Base-by-base conservation (phyloP, 2,888 invertebrate species). In the Andrena haemorrhoa region DNA sequence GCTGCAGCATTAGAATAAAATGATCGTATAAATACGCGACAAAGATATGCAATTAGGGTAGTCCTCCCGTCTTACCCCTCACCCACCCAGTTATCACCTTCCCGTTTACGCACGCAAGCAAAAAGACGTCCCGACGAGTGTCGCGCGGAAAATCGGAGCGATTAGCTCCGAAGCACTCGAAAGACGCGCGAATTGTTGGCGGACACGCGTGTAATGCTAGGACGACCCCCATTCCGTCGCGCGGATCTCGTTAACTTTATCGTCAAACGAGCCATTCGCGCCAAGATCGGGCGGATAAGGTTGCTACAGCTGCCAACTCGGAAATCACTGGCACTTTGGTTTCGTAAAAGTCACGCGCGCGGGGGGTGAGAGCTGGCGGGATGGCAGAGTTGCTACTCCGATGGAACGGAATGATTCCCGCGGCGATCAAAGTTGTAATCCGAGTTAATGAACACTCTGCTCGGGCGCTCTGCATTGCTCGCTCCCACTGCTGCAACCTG, bases 11-110 rank as follows among this genome's bases (percentile, higher is more conserved):
- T 80, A 58, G 80, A 80, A 80, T 80, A 72, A 66, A 79, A 80
- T 58, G 35, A 56, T 47, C 51, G 16, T 73, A 68, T 80, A 79
- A 79, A 79, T 79, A 79, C 61, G 79, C 66, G 71, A 79, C 61
- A 80, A 80, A 80, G 79, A 73, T 68, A 80, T 69, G 81, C 81
- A 80, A 79, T 74, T 69, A 81, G 80, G 61, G n/a, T 26, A 35
- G 31, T 20, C n/a, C 41, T 47, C 35, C 7, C 53, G 5, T 56
- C 53, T 53, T 41, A 26, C 23, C 16, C 20, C 16, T n/a, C n/a
- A 0, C 31, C 23, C 16, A 23, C 33, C n/a, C 41, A 29, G 65
- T 74, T 64, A 49, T 65, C 69, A 51, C 64, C 29, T 20, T 31
- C 20, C 4, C 6, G 23, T 20, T n/a, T 53, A 33, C 41, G 16